These are phyloP conservation scores for Psilopogon haemacephalus DNA, from an alignment of 2,113 vertebrate genomes.

Conservation along the genomic window DNA sequence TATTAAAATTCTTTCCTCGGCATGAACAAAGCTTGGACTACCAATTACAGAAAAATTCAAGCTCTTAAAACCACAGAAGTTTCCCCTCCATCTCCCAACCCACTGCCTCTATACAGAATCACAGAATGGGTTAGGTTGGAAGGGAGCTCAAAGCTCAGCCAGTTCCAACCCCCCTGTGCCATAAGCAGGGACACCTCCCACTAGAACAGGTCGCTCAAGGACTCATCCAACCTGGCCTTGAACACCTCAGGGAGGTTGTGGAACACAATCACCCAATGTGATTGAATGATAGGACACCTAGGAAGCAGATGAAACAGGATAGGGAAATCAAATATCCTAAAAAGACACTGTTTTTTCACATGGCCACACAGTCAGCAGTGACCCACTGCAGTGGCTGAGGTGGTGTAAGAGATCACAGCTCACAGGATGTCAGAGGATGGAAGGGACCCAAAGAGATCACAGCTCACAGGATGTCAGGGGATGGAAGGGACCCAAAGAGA, in stretches of 20 bases:
- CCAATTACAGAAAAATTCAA: conserved; percentile 8
- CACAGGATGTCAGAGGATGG: too few species aligned
- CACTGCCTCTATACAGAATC: fast-evolving
- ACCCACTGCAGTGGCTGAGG: neutral
- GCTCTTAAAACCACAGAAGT: neutral
- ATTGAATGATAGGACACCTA: neutral
- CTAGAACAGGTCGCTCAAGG: too few species aligned
- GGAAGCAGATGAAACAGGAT: neutral
- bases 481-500: too few species aligned
- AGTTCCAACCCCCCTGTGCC: too few species aligned
- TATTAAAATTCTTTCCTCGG: conserved; percentile 40
- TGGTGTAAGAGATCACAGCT: neutral
- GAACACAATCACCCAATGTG: too few species aligned
- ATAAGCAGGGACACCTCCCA: too few species aligned
- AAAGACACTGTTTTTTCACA: neutral
- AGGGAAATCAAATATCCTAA: neutral
- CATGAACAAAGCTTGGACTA: neutral
- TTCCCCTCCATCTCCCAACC: neutral
- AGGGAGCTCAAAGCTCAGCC: too few species aligned
- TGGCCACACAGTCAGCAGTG: neutral
- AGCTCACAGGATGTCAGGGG: too few species aligned
- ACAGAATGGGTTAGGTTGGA: too few species aligned
- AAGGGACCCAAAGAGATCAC: too few species aligned
- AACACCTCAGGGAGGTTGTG: too few species aligned
- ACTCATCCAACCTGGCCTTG: too few species aligned